Conservation (phyloP, 2,888 invertebrate species). For the Pandemis corylana region DNA sequence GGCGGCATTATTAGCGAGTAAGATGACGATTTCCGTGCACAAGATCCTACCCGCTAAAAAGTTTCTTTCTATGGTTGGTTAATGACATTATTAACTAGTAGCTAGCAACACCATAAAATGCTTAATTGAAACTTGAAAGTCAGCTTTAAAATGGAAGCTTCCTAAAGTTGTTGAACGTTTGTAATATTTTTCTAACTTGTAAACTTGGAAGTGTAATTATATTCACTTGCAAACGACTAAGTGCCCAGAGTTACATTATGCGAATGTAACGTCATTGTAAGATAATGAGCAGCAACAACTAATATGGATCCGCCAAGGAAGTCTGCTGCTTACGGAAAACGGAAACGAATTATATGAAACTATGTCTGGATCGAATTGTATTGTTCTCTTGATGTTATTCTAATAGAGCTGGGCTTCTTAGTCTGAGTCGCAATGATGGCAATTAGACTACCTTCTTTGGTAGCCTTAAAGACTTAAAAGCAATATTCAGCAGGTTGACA, state of each 20-base stretch:
- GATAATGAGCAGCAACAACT: conserved; percentile 36
- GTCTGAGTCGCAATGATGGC: not conserved
- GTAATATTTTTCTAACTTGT: not conserved
- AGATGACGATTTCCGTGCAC: no score
- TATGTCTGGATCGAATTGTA: conserved; percentile 23
- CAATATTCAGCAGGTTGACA: not conserved
- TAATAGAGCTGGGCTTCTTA: conserved; percentile 21
- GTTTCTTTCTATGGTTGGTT: no score
- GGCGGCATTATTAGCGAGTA: no score
- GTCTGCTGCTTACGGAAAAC: conserved; percentile 40
- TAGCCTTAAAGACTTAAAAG: no score
- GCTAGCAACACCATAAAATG: no score
- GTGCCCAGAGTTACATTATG: conserved; percentile 27
- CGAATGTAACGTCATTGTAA: conserved; percentile 38
- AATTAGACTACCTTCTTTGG: not conserved
- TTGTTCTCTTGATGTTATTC: conserved; percentile 36
- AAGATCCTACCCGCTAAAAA: no score
- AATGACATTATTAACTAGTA: no score
- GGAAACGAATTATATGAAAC: conserved; percentile 38
- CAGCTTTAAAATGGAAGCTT: not conserved
- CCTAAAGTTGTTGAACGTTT: not conserved
- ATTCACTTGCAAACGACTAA: conserved; percentile 23
- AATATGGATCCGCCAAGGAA: conserved; percentile 38
- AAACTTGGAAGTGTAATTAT: conserved; percentile 29
- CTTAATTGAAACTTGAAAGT: not conserved